Evolutionary conservation across 1,140 invertebrate species (phyloP), one percentile per base, ranked within the genome.

Genomic region (Littorina saxatilis): DNA sequence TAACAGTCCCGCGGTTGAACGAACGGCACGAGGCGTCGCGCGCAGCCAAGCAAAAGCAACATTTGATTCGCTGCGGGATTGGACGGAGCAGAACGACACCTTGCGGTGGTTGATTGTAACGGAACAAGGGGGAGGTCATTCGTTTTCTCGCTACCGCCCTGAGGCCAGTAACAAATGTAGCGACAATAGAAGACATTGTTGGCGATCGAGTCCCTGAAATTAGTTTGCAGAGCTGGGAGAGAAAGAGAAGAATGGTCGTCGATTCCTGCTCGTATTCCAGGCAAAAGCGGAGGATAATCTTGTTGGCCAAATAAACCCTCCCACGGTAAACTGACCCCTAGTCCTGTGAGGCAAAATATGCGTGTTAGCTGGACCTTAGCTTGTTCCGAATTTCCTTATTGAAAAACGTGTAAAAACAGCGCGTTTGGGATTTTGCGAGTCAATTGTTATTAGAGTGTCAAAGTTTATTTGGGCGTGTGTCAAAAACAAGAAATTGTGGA

Each of bases 71-170:
- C 17, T 39, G 70, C 23, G 40, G 15, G 23, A 20, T 50, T 73
- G n/a, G n/a, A n/a, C 13, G 7, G 7, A 17, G 40, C 23, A 23
- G 40, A 29, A 43, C 70, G 70, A 52, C 70, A 52, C 27, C 39
- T 73, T 35, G 35, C 35, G 66, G 17, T 68, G 66, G 23, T 37
- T 32, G 0, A 29, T 4, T 11, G 17, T 47, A 47, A 47, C 43
- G 43, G 43, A 47, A 52, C n/a, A 73, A 73, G 29, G 70, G 70
- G 70, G 70, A 73, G 70, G 70, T 73, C 70, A 73, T 50, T 50
- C 29, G 70, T 73, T 68, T 68, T 17, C 58, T 23, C 13, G 70
- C 37, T 20, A 37, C 40, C 9, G 40, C 40, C 40, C 39, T 1
- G 37, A 13, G n/a, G 68, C 68, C 13, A 17, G 20, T 27, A 27